Evolutionary conservation across 2,113 vertebrate species (phyloP).

Genomic region (Semicossyphus pulcher): DNA sequence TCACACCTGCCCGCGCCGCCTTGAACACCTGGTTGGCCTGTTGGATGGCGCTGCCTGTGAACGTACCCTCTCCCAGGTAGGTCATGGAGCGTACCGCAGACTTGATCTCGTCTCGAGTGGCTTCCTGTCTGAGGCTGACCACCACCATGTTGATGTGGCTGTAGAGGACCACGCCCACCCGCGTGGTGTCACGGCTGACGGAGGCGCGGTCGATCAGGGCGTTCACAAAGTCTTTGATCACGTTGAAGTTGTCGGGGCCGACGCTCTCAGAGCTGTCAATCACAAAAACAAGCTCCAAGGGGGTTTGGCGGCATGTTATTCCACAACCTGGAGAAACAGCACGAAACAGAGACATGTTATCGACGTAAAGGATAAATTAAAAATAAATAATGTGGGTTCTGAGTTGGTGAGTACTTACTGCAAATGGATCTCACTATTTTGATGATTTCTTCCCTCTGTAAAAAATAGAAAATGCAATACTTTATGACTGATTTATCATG

Average conservation of each 20-base stretch:
- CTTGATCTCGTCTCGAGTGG: conserved; percentile 82
- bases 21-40: conserved; percentile 81
- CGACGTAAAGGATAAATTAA: neutral
- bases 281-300: conserved; percentile 90
- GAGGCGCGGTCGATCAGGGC: conserved; percentile 82
- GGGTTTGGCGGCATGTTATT: conserved; percentile 81
- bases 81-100: conserved; percentile 83
- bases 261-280: conserved; percentile 93
- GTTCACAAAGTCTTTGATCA: conserved; percentile 89
- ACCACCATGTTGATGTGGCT: conserved; percentile 85
- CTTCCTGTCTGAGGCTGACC: conserved; percentile 79
- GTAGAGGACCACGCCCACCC: conserved; percentile 88
- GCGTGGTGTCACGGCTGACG: conserved; percentile 60
- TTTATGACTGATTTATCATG: no score
- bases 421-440: conserved; percentile 89
- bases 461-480: conserved; percentile 23
- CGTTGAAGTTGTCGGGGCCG: conserved; percentile 86
- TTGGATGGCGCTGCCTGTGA: conserved; percentile 86
- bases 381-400: neutral
- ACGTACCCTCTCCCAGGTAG: conserved; percentile 89
- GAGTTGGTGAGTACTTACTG: conserved; percentile 82
- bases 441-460: conserved; percentile 89
- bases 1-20: conserved; percentile 71
- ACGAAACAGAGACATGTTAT: neutral
- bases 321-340: conserved; percentile 84